A percentile compares a stretch with the other conserved stretches of the same genome.
phyloP scores from a whole-genome alignment of 2,113 vertebrate species.

The Pagrus major region DNA sequence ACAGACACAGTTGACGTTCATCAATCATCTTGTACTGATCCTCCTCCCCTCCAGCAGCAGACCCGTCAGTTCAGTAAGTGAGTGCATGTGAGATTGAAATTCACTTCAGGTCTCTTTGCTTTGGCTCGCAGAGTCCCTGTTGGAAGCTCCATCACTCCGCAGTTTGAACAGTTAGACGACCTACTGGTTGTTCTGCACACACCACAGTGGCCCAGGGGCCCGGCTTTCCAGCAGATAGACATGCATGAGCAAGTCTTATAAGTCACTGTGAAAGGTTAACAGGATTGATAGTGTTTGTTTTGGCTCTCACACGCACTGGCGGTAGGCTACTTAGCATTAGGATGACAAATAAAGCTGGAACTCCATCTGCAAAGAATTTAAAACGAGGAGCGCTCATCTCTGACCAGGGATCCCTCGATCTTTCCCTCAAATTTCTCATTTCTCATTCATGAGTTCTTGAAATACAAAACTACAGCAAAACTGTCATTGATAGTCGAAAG shows the following conservation, averaged over 20 bases:
- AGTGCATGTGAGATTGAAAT: slow-evolving; percentile 49
- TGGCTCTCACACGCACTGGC: slow-evolving; percentile 36
- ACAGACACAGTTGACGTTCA: slow-evolving; percentile 39
- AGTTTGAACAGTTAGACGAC: slow-evolving; percentile 28
- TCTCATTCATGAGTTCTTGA: not conserved
- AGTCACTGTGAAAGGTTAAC: slow-evolving; percentile 32
- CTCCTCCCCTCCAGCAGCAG: slow-evolving; percentile 14
- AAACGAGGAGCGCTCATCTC: not conserved
- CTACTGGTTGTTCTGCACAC: slow-evolving; percentile 30
- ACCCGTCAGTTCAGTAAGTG: slow-evolving; percentile 9
- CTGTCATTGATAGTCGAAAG: not conserved
- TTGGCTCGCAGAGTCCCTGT: slow-evolving; percentile 43
- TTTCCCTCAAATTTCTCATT: not conserved
- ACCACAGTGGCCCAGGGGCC: not conserved
- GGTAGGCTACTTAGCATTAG: slow-evolving; percentile 39
- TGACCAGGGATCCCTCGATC: not conserved
- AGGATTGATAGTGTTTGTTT: slow-evolving; percentile 56
- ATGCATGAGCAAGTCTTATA: slow-evolving; percentile 29
- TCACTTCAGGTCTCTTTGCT: slow-evolving; percentile 59
- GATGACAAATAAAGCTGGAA: slow-evolving; percentile 45
- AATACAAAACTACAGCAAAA: not conserved
- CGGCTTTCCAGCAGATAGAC: slow-evolving; percentile 33
- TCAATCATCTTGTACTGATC: slow-evolving; percentile 49
- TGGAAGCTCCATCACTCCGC: slow-evolving; percentile 53
- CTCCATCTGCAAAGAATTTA: slow-evolving; percentile 14